A percentile compares a stretch with the other conserved stretches of the same genome.
Conservation (phyloP, 2,113 vertebrate species). For the Dromas ardeola region DNA sequence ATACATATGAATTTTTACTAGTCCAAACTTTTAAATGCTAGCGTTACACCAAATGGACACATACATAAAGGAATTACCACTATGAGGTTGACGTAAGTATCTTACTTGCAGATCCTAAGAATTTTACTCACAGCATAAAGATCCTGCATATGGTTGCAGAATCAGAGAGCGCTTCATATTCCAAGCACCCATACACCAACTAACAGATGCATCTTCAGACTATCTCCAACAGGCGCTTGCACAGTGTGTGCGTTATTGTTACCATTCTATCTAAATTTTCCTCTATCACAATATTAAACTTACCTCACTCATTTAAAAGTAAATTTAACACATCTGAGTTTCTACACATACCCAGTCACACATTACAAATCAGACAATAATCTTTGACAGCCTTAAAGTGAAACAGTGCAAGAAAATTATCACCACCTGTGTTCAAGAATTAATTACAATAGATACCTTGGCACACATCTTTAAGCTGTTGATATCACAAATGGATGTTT, state of each 20-base stretch:
- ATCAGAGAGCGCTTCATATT: background rate
- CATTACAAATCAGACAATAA: background rate
- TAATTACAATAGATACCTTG: background rate
- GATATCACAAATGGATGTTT: background rate
- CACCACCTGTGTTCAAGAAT: background rate
- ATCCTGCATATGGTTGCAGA: background rate
- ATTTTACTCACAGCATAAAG: background rate
- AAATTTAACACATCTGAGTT: background rate
- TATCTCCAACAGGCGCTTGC: background rate
- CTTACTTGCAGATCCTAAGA: background rate
- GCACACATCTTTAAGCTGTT: background rate
- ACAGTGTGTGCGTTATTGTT: background rate
- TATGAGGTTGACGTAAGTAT: background rate
- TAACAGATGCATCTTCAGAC: background rate
- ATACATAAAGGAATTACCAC: background rate
- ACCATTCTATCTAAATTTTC: background rate
- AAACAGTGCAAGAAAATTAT: background rate
- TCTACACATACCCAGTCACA: background rate
- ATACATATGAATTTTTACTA: background rate
- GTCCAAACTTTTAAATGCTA: background rate
- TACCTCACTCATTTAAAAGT: background rate
- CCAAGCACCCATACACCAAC: background rate
- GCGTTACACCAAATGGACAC: background rate
- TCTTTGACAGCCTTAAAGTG: background rate
- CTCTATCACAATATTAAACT: background rate